A percentile compares a stretch with the other conserved stretches of the same genome.
These are phyloP conservation scores for Diarsia dahlii DNA, from an alignment of 2,888 invertebrate species.

Conservation along the genomic window DNA sequence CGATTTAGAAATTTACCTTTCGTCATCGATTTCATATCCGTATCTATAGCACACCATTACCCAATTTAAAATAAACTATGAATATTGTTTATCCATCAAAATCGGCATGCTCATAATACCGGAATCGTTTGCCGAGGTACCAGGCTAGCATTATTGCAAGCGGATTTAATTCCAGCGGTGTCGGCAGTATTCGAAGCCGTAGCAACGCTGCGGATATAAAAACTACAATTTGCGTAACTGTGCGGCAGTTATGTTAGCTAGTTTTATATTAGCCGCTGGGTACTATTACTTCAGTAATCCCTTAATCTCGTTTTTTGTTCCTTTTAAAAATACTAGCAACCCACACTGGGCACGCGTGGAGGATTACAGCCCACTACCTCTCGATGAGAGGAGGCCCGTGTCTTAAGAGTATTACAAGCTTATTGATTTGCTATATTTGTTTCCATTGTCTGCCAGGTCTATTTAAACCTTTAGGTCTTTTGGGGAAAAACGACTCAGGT, in stretches of 20 bases:
- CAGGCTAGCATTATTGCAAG: slow-evolving; percentile 59
- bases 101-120: slow-evolving; percentile 3
- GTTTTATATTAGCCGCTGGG: slow-evolving; percentile 14
- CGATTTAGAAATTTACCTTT: no score
- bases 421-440: neutral
- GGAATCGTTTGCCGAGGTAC: slow-evolving; percentile 36
- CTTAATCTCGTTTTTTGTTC: slow-evolving; percentile 17
- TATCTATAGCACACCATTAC: no score
- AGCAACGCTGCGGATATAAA: slow-evolving; percentile 35
- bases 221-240: slow-evolving; percentile 59
- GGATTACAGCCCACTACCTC: neutral
- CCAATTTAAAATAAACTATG: neutral
- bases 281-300: slow-evolving; percentile 9
- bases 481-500: neutral
- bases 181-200: slow-evolving; percentile 52
- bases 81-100: neutral
- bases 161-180: slow-evolving; percentile 53
- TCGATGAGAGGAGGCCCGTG: neutral
- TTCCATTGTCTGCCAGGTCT: neutral
- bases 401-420: neutral
- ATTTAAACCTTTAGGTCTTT: neutral
- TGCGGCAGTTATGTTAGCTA: slow-evolving; percentile 20
- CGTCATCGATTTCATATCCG: no score
- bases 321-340: neutral
- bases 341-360: neutral